phyloP scores from a whole-genome alignment of 64 coral and sea anemone genomes.

The Montipora efflorescens region DNA sequence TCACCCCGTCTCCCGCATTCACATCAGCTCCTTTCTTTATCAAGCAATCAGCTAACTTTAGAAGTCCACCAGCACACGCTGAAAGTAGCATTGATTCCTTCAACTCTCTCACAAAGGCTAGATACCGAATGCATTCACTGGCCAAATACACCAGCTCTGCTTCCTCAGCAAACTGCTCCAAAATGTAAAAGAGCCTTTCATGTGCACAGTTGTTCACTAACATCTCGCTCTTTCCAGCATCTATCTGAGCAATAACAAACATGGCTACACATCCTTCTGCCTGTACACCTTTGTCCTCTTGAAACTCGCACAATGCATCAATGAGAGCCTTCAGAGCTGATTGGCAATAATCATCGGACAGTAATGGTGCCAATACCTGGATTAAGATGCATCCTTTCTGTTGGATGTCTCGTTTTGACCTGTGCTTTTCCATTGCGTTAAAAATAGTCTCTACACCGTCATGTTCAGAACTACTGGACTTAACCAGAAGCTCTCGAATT shows the following conservation, averaged over 20 bases:
- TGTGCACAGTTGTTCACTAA: conserved; percentile 79
- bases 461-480: conserved; percentile 20
- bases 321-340: conserved; percentile 31
- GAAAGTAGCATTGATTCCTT: conserved; percentile 82
- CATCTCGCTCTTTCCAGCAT: conserved; percentile 54
- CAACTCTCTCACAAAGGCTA: conserved; percentile 74
- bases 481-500: conserved; percentile 75
- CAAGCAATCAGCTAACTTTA: conserved; percentile 79
- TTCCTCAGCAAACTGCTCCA: conserved; percentile 72
- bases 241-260: conserved; percentile 78
- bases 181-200: conserved; percentile 81
- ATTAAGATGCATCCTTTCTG: conserved; percentile 84
- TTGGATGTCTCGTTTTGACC: conserved; percentile 56
- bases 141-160: conserved; percentile 73
- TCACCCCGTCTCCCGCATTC: conserved; percentile 80
- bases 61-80: conserved; percentile 79
- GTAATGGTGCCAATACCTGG: conserved; percentile 66
- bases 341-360: conserved; percentile 59
- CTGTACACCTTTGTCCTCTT: conserved; percentile 69
- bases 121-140: conserved; percentile 88
- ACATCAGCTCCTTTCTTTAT: conserved; percentile 91
- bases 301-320: conserved; percentile 67
- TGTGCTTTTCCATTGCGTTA: conserved; percentile 63
- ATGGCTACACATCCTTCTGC: conserved; percentile 85
- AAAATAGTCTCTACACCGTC: conserved; percentile 63